Percentiles rank a stretch among this genome's conserved stretches.
Conservation (phyloP, 1,140 invertebrate species). For the Drosophila tsacasi region DNA sequence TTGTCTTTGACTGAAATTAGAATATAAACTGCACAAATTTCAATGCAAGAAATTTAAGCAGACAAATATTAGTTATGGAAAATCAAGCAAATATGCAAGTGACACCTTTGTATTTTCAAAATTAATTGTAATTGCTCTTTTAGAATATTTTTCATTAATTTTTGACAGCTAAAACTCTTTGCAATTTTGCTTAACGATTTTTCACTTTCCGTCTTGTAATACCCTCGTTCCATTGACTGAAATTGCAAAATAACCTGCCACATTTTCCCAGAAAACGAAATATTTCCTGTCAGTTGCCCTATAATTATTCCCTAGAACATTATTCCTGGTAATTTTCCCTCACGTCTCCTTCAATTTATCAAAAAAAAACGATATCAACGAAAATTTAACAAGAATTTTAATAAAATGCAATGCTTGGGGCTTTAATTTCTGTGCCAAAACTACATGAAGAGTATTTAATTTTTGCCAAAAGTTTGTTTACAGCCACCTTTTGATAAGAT, state of each 20-base stretch:
- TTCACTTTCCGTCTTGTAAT: background rate
- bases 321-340: background rate
- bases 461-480: conserved; percentile 2
- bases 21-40: too few relatives aligned
- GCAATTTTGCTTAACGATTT: background rate
- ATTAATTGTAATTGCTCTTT: background rate
- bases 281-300: background rate
- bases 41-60: too few relatives aligned
- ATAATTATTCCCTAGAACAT: background rate
- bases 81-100: background rate
- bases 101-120: background rate
- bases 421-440: background rate
- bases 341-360: too few relatives aligned
- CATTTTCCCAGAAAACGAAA: background rate
- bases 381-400: background rate
- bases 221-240: background rate
- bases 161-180: background rate
- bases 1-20: too few relatives aligned
- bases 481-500: conserved; percentile 5
- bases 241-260: background rate
- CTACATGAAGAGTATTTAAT: background rate
- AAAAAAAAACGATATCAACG: background rate
- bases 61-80: background rate
- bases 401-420: background rate
- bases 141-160: background rate